Evolutionary conservation across 2,113 vertebrate genomes (phyloP).

Genomic region (Lasiurus cinereus): DNA sequence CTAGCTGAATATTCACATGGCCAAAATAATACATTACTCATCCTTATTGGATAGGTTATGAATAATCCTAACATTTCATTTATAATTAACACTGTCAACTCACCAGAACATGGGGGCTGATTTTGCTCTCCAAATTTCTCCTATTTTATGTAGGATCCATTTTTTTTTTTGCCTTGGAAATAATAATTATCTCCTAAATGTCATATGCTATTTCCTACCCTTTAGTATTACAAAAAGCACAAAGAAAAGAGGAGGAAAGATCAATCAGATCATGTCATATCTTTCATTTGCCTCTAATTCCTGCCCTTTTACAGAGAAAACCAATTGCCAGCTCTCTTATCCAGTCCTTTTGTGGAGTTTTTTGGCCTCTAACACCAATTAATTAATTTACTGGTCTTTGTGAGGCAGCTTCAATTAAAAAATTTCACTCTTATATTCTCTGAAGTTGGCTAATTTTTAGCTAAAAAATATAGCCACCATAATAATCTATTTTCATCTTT

Average conservation of each 20-base stretch:
- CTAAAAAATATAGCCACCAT: neutral
- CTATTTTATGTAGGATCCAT: neutral
- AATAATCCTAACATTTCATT: conserved; percentile 62
- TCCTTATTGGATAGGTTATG: conserved; percentile 9
- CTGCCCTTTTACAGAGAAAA: neutral
- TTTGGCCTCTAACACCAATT: neutral
- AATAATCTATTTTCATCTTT: conserved; percentile 19
- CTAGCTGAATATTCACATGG: neutral
- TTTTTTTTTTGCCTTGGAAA: conserved; percentile 43
- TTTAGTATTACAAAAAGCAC: neutral
- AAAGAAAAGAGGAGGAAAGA: neutral
- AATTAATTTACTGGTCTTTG: neutral
- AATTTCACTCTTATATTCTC: neutral
- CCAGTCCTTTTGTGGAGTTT: neutral
- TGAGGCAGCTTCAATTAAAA: neutral
- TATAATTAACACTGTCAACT: conserved; percentile 58
- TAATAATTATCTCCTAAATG: conserved; percentile 33
- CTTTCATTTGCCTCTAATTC: neutral
- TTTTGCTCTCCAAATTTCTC: conserved; percentile 21
- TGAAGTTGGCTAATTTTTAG: neutral
- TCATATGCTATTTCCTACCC: neutral
- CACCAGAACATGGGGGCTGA: neutral
- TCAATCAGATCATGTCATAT: neutral
- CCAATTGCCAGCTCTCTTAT: neutral
- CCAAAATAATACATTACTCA: conserved; percentile 56